These are phyloP conservation scores for Pollicipes pollicipes DNA, from an alignment of 1,140 invertebrate genomes.

Conservation along the genomic window DNA sequence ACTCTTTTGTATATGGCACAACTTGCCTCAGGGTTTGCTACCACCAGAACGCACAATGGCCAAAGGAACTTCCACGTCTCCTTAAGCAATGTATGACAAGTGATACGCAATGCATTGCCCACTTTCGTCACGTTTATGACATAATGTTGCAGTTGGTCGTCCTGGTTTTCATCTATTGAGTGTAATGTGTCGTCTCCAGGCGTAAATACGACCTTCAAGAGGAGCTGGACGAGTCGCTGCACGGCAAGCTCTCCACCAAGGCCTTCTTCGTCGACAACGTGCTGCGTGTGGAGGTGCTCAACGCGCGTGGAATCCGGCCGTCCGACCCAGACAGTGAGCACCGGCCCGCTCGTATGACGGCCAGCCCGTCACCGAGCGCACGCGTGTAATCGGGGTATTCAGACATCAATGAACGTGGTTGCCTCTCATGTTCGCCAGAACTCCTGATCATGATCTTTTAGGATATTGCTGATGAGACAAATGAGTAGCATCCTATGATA, in stretches of 20 bases:
- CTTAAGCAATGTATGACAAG: no score
- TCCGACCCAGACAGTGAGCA: slow-evolving; percentile 1
- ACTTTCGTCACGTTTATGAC: no score
- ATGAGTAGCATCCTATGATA: background rate
- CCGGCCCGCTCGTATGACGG: no score
- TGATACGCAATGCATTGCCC: no score
- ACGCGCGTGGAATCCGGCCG: background rate
- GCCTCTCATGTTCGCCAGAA: background rate
- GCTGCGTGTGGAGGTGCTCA: background rate
- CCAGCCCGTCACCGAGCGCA: background rate
- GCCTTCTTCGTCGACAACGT: slow-evolving; percentile 1
- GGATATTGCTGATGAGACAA: background rate
- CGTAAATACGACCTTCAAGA: background rate
- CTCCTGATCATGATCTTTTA: background rate
- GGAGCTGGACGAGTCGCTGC: background rate
- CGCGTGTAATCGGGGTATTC: background rate
- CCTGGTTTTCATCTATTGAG: slow-evolving; percentile 12
- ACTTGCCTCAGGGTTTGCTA: no score
- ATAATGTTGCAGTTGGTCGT: no score
- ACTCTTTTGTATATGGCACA: no score
- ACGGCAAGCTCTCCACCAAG: background rate
- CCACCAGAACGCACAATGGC: no score
- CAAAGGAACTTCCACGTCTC: no score
- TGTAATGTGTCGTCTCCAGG: background rate
- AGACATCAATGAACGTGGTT: background rate